Base-by-base conservation (phyloP, 2,888 invertebrate genomes). In the Eristalinus aeneus region DNA sequence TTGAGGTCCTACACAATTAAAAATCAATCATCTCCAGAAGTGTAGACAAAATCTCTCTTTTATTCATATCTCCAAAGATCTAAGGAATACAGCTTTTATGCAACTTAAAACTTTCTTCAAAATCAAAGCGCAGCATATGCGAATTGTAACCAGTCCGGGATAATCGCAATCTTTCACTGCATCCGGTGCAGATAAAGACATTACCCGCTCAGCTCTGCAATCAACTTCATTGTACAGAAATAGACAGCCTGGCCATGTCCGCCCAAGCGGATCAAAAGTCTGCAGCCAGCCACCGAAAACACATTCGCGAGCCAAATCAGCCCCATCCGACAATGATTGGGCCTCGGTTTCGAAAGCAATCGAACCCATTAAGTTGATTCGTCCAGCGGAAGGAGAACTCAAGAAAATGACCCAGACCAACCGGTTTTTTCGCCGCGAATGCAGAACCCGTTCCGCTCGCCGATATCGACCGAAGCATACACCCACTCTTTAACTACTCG, bases 361-460 rank as follows among this genome's bases (percentile, higher is more conserved):
- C 68, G 53, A 61, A 53, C 16, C 11, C 67, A 68, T 68, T 76
- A 68, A 68, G 36, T 16, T 27, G 23, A 10, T 46, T 46, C 2
- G 12, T 12, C 10, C n/a, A 5, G 34, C 69, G 36, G 20, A 20
- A 71, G 61, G 5, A 61, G 20, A 46, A 31, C 27, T 12, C n/a
- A 32, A 61, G 75, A 60, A 68, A 76, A 76, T 68, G 61, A 68
- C 61, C 67, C 23, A 10, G 23, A 9, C 27, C 11, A 53, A 72
- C 79, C 20, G 67, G 79, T 79, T 78, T 67, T n/a, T 16, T 64
- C 34, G 6, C 34, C 16, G 71, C 65, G 71, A 77, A 34, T 53
- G 46, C 67, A 76, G 65, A 78, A 72, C 79, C 36, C n/a, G 78
- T 67, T 72, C 58, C 32, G 31, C 56, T 39, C 9, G 8, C 10